Percentiles rank a stretch among this genome's conserved stretches.
Conservation (phyloP, 2,113 vertebrate genomes). For the Percina caprodes region DNA sequence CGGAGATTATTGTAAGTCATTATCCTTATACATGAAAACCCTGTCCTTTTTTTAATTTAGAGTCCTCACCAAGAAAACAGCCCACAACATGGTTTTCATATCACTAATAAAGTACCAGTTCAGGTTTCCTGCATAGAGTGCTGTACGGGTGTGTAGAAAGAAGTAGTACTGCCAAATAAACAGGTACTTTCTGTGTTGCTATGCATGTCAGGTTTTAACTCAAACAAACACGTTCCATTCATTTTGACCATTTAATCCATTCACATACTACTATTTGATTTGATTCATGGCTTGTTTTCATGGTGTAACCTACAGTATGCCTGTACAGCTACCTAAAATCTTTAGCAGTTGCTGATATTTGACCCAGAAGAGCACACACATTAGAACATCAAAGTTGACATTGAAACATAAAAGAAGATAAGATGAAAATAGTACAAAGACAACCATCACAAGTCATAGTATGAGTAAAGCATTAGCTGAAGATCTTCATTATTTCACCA, state of each 20-base stretch:
- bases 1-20: background rate
- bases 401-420: background rate
- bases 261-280: background rate
- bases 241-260: background rate
- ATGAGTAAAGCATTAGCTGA: background rate
- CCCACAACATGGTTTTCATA: background rate
- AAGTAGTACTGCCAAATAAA: background rate
- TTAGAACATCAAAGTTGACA: background rate
- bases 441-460: background rate
- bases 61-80: background rate
- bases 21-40: background rate
- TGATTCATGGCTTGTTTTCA: background rate
- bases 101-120: background rate
- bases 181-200: background rate
- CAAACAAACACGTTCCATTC: background rate
- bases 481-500: background rate
- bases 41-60: background rate
- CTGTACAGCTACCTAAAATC: background rate
- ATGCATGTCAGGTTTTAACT: background rate
- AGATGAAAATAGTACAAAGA: background rate
- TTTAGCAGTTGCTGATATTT: background rate
- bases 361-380: background rate
- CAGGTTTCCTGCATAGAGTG: background rate
- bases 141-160: too few relatives aligned
- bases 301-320: background rate